These are phyloP conservation scores for Diplolepis rosae DNA, from an alignment of 2,888 invertebrate genomes.

Conservation along the genomic window DNA sequence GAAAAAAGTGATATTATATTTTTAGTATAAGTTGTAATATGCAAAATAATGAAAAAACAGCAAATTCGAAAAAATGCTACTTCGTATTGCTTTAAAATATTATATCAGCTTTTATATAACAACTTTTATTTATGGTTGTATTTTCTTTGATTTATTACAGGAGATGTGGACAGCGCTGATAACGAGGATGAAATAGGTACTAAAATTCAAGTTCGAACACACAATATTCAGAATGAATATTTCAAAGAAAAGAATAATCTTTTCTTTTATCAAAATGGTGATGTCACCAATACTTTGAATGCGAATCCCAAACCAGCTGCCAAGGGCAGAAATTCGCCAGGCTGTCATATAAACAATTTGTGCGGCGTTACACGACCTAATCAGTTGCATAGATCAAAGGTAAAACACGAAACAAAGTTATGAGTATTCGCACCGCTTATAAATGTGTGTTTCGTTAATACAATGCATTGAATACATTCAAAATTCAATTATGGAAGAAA, in stretches of 20 bases:
- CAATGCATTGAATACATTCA: neutral
- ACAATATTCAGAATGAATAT: constrained; percentile 43
- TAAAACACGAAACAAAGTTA: constrained; percentile 71
- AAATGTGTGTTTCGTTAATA: neutral
- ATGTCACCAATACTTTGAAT: constrained; percentile 50
- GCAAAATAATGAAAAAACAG: too few species aligned
- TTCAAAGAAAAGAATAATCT: constrained; percentile 52
- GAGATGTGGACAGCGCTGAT: constrained; percentile 88
- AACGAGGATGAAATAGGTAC: constrained; percentile 78
- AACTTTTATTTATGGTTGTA: neutral
- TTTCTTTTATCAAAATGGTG: constrained; percentile 57
- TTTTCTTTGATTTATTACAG: constrained; percentile 69
- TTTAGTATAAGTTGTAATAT: too few species aligned
- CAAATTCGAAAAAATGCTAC: too few species aligned
- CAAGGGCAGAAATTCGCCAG: constrained; percentile 50
- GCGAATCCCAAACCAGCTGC: constrained; percentile 49
- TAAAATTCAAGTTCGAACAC: constrained; percentile 62
- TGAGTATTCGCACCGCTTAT: constrained; percentile 47
- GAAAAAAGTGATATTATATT: too few species aligned
- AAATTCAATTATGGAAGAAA: neutral
- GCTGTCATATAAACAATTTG: constrained; percentile 62
- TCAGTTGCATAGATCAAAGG: constrained; percentile 67
- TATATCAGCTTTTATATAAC: too few species aligned
- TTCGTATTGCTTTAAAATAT: too few species aligned
- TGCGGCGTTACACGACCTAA: constrained; percentile 63